A percentile compares a stretch with the other conserved stretches of the same genome.
phyloP scores from a whole-genome alignment of 2,888 invertebrate species.

The Coelinius sp. region DNA sequence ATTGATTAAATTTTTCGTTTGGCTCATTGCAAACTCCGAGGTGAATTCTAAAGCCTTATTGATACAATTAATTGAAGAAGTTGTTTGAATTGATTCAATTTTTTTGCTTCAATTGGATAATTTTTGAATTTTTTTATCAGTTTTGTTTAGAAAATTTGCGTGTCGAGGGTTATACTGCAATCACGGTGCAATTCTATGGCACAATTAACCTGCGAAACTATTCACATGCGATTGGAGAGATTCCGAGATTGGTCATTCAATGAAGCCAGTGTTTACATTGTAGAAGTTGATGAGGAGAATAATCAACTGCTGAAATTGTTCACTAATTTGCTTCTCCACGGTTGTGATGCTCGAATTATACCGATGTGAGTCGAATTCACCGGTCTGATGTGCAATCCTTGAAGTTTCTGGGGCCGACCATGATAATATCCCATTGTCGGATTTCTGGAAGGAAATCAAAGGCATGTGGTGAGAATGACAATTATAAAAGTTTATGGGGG shows the following conservation, averaged over 20 bases:
- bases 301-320: neutral
- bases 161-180: neutral
- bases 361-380: neutral
- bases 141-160: neutral
- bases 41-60: neutral
- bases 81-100: neutral
- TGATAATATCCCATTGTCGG: neutral
- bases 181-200: neutral
- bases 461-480: neutral
- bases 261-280: neutral
- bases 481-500: neutral
- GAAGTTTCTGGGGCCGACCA: neutral
- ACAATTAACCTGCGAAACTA: too few species aligned
- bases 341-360: neutral
- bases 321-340: neutral
- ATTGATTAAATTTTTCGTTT: neutral
- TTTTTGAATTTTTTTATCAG: neutral
- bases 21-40: neutral
- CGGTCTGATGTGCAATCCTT: neutral
- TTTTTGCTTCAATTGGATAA: neutral
- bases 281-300: constrained; percentile 2
- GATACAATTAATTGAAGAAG: neutral
- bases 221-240: neutral
- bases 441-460: neutral
- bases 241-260: too few species aligned